Base-by-base conservation (phyloP, 2,113 vertebrate species). In the Columba janthina region DNA sequence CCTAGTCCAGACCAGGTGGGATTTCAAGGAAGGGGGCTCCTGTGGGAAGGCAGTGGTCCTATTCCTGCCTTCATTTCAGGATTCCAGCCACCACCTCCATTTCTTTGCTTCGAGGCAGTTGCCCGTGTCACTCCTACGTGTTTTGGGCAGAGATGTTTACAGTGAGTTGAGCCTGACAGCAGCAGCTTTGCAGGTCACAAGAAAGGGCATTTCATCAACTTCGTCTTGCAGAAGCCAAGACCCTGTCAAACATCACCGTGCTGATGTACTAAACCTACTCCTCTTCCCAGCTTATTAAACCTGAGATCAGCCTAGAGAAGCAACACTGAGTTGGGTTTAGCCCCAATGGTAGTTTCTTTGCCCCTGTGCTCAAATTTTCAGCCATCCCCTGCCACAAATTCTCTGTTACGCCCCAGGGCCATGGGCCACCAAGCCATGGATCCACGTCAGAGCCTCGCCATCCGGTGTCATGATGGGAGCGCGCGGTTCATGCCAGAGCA, bases 381-480 rank as follows among this genome's bases (percentile, higher is more conserved):
- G 21, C 54, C 31, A 24, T 7, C 3, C 28, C n/a, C 62, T 22
- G 31, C 25, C 77, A 72, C 11, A 4, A 65, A 38, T 10, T 11
- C 26, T 66, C 29, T 38, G 0, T 5, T 14, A 32, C 42, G 48
- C 24, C 66, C 42, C 76, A 53, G 56, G n/a, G 62, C 62, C 38
- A 75, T 2, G 3, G 66, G 62, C 19, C 73, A 71, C 53, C 42
- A 13, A 2, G 42, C 42, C 42, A 15, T 79, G n/a, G 51, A 66
- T 58, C 56, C 53, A 53, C 0, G 0, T 46, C 38, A 34, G 36
- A 71, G 46, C 38, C 71, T 29, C 1, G 1, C 76, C 2, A 0
- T 9, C 28, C 9, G 6, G 32, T 57, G 85, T 65, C 12, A 1
- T 0, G 5, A 19, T 15, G 57, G 74, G 40, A 88, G 17, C 4